Evolutionary conservation across 1,140 invertebrate genomes (phyloP), one percentile per base, ranked within the genome.

Genomic region (Papilio helenus): DNA sequence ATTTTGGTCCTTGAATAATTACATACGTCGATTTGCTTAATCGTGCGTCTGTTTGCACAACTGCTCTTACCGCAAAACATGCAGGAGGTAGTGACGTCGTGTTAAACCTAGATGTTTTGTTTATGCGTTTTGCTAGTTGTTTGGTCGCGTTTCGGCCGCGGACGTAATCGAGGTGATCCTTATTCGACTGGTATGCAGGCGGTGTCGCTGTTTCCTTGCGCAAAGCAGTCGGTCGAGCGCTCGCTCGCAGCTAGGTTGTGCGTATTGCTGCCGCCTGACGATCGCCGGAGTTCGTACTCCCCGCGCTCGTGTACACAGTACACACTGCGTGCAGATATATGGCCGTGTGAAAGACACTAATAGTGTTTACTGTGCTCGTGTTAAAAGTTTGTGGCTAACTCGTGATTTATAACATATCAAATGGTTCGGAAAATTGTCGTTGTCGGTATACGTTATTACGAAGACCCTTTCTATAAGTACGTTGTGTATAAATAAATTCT

Each of bases 341-440:
- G 88, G 85, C 82, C 85, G 84, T 89, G 87, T 87, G 86, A 85
- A 42, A 79, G 73, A 83, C 81, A 73, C 78, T 86, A 82, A 88
- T 86, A 86, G 81, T 84, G 86, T 87, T 82, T 81, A 81, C 86
- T 86, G 82, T 80, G 79, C 72, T 83, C 80, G 83, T 83, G 84
- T 74, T 79, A 72, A 83, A 77, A 85, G 84, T 82, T 84, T 86
- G 84, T 80, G 80, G 79, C 55, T 71, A 80, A 76, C 86, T 84
- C 68, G 81, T 83, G 80, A 85, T 79, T 83, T 86, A 82, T 84
- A 82, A 81, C 81, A 65, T 73, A 74, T 83, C 87, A 91, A 88
- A 93, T 94, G 92, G 92, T 94, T 89, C 89, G 89, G 80, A 94
- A 94, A 86, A 94, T 94, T 84, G 90, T 92, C 81, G 92, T 94